phyloP scores from a whole-genome alignment of 2,113 vertebrate species.

The Phylloscopus trochiloides region DNA sequence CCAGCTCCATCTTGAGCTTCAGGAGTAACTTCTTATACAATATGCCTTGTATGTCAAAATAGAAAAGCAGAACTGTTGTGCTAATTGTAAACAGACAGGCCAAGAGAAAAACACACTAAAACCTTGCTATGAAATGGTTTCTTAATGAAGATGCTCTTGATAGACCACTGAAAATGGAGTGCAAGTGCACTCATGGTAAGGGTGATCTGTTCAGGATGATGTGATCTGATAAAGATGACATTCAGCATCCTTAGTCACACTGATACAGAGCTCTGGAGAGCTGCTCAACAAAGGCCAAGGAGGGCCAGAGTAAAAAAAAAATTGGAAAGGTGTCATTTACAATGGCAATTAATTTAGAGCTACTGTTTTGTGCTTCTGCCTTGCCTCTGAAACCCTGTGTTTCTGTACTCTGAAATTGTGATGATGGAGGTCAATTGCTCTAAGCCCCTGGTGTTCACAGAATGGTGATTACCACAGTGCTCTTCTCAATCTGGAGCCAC shows the following conservation, averaged over 20 bases:
- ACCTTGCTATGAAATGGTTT: background rate
- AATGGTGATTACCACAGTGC: background rate
- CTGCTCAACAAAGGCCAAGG: background rate
- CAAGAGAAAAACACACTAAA: background rate
- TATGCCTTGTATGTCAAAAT: background rate
- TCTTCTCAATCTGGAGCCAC: background rate
- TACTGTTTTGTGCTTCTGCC: background rate
- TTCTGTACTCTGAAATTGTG: background rate
- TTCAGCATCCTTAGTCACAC: background rate
- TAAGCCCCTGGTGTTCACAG: background rate
- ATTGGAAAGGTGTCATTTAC: background rate
- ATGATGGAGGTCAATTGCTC: background rate
- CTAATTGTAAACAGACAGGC: background rate
- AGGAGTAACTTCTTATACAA: background rate
- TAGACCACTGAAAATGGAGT: background rate
- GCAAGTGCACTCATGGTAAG: background rate
- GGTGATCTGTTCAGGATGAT: background rate
- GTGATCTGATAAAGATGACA: background rate
- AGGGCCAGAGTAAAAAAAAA: background rate
- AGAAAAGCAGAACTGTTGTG: background rate
- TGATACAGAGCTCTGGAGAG: background rate
- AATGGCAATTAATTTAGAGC: background rate
- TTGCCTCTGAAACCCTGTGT: background rate
- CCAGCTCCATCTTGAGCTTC: background rate
- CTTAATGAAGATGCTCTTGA: background rate